Conservation (phyloP, 2,888 invertebrate genomes). For the Leistus spinibarbis region DNA sequence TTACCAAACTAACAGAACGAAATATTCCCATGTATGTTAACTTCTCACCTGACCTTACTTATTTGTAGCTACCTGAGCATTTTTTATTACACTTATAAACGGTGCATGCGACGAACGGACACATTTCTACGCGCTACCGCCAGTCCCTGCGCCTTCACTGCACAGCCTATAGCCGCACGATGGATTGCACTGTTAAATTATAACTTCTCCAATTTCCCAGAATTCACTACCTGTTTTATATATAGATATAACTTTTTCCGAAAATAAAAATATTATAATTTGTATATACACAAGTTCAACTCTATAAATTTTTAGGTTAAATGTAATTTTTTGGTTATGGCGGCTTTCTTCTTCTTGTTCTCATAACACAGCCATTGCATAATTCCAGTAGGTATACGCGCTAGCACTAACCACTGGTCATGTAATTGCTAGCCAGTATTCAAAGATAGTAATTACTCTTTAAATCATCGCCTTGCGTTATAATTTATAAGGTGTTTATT, state of each 20-base stretch:
- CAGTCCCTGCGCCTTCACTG: neutral
- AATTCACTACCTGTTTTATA: conserved; percentile 34
- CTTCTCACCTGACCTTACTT: conserved; percentile 33
- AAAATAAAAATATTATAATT: too few relatives aligned
- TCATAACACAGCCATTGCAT: too few relatives aligned
- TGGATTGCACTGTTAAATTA: conserved; percentile 31
- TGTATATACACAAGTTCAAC: neutral
- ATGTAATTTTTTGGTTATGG: neutral
- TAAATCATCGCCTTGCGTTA: too few relatives aligned
- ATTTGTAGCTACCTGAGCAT: conserved; percentile 27
- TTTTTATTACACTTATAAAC: conserved; percentile 23
- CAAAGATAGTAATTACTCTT: too few relatives aligned
- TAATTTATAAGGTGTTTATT: too few relatives aligned
- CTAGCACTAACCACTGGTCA: too few relatives aligned
- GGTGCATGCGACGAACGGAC: neutral
- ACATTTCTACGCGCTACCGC: neutral
- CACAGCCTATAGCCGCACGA: conserved; percentile 7
- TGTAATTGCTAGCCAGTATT: too few relatives aligned
- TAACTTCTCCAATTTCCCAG: conserved; percentile 31
- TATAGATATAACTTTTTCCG: conserved; percentile 1
- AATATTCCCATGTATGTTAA: conserved; percentile 36
- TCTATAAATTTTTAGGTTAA: neutral
- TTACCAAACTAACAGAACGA: conserved; percentile 33
- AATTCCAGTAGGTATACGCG: too few relatives aligned
- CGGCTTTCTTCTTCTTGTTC: too few relatives aligned